A percentile compares a stretch with the other conserved stretches of the same genome.
Evolutionary conservation across 2,113 vertebrate genomes (phyloP).

Genomic region (Ptilonorhynchus violaceus): DNA sequence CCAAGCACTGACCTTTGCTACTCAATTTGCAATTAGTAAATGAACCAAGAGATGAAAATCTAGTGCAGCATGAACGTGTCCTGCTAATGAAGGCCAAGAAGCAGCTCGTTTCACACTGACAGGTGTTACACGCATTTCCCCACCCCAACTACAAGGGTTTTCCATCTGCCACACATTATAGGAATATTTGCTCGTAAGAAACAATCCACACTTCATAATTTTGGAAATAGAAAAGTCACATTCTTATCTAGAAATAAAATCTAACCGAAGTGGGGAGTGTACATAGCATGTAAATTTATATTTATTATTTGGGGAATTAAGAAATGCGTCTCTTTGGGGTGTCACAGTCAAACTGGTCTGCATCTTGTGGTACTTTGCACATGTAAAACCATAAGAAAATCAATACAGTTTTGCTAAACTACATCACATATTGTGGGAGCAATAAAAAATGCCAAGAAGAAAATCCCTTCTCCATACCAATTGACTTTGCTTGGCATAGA

Average conservation of each 20-base stretch:
- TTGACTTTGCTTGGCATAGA: neutral
- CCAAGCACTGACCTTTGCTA: rapidly evolving
- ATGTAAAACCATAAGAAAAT: neutral
- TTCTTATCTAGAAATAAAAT: neutral
- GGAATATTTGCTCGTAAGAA: neutral
- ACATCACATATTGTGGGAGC: neutral
- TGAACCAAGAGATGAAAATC: neutral
- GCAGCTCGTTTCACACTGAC: neutral
- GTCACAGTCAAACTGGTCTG: neutral
- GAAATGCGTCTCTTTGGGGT: neutral
- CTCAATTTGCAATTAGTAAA: neutral
- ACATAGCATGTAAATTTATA: neutral
- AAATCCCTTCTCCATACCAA: neutral
- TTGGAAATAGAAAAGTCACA: neutral
- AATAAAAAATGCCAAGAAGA: neutral
- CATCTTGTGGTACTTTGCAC: neutral
- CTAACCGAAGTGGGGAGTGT: neutral
- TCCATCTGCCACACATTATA: neutral
- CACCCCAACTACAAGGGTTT: neutral
- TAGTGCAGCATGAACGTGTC: rapidly evolving
- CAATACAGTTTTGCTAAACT: neutral
- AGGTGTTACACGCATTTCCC: neutral
- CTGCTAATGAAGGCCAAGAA: neutral
- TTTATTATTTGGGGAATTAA: neutral
- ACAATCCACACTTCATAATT: neutral